These are phyloP conservation scores for Mustelus asterias DNA, from an alignment of 2,113 vertebrate genomes.

Conservation along the genomic window DNA sequence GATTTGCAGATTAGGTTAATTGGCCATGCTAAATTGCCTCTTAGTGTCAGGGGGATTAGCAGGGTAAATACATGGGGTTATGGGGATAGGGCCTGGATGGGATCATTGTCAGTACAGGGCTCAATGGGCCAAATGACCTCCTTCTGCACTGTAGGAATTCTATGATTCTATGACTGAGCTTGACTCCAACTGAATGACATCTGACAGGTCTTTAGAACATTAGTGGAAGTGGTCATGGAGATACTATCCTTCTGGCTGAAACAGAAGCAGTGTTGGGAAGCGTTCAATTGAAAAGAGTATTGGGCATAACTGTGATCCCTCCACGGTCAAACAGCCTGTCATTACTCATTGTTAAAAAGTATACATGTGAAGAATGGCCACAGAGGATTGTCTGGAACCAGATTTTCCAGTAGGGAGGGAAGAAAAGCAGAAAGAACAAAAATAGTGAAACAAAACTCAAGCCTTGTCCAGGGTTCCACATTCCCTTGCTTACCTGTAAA, in stretches of 20 bases:
- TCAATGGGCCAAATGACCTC: too few relatives aligned
- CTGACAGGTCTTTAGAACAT: background rate
- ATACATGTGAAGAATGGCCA: background rate
- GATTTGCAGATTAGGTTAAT: too few relatives aligned
- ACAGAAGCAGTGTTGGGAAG: background rate
- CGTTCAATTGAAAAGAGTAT: background rate
- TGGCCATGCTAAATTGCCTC: too few relatives aligned
- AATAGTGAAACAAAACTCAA: background rate
- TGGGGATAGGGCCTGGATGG: too few relatives aligned
- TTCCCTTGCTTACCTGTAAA: slow-evolving; percentile 68
- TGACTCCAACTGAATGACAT: background rate
- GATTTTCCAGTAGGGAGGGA: background rate
- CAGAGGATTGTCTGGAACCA: background rate
- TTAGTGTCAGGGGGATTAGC: too few relatives aligned
- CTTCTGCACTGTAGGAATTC: too few relatives aligned
- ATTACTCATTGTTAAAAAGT: background rate
- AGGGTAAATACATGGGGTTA: too few relatives aligned
- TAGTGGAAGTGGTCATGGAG: background rate
- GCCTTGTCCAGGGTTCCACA: background rate
- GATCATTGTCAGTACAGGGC: too few relatives aligned
- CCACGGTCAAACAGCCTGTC: background rate
- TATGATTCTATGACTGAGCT: too few relatives aligned
- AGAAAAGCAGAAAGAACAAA: background rate
- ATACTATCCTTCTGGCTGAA: background rate
- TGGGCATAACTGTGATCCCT: background rate